Conservation (phyloP, 2,888 invertebrate genomes). For the Scaptomyza polygonia region DNA sequence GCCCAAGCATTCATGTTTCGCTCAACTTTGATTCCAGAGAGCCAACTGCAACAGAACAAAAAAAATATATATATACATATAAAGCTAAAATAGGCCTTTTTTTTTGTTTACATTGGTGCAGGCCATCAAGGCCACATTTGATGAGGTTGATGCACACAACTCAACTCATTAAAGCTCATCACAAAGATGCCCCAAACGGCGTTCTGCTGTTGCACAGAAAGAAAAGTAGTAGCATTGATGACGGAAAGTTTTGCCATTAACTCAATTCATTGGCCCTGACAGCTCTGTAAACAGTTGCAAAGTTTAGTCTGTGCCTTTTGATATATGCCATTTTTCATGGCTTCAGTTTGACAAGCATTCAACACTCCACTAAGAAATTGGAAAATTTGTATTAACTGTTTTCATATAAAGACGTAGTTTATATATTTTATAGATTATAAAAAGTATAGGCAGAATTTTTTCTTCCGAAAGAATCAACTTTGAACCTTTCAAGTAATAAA, state of each 20-base stretch:
- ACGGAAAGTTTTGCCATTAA: slow-evolving; percentile 62
- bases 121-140: slow-evolving; percentile 63
- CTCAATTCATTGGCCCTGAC: slow-evolving; percentile 44
- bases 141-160: slow-evolving; percentile 41
- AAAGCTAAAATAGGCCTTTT: neutral
- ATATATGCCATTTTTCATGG: slow-evolving; percentile 52
- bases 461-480: no score
- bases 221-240: slow-evolving; percentile 33
- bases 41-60: neutral
- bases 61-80: neutral
- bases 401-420: no score
- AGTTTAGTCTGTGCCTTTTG: slow-evolving; percentile 6
- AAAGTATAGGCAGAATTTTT: no score
- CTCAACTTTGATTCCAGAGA: slow-evolving; percentile 16
- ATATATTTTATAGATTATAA: no score
- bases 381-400: no score
- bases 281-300: slow-evolving; percentile 48
- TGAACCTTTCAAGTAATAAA: no score
- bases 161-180: slow-evolving; percentile 20
- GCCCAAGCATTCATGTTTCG: no score
- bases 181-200: slow-evolving; percentile 22
- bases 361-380: slow-evolving; percentile 12
- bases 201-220: neutral
- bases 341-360: slow-evolving; percentile 35
- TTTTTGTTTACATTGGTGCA: slow-evolving; percentile 39